Evolutionary conservation across 2,797 vertebrate species (phyloP), one percentile per base, ranked within the genome.

Genomic region (Pempheris klunzingeri): DNA sequence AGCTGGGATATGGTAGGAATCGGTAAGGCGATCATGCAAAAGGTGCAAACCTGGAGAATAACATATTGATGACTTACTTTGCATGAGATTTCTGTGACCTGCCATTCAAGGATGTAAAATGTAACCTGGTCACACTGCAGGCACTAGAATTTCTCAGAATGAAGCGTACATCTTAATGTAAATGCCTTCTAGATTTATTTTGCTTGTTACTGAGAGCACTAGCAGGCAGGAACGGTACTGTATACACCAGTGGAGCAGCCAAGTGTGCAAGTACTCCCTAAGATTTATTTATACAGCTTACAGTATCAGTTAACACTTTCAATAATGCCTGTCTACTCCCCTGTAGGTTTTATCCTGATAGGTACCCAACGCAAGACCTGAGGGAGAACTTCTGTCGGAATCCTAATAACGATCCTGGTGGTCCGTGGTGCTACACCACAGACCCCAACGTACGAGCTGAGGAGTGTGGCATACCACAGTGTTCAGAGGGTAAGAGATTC

Each of bases 391-490:
- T 97, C 93, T 99, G 98, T 81, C 95, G 98, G 80, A 99, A 99
- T 92, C 98, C 98, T 62, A 96, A 96, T 91, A 97, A 97, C 81
- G 97, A 98, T 87, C 96, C 96, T 52, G 96, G 96, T 83, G 98
- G 98, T 63, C 98, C 98, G 0, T 99, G 98, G 98, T 99, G 98
- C 83, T 99, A 98, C 91, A 99, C 98, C 80, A 98, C 95, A 55
- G 96, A 96, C 47, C 97, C 97, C 15, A 95, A 96, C 69, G 95
- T 85, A 0, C 96, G 98, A 38, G 94, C 97, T 7, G 96, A 99
- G 91, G 96, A 96, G 87, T 99, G 98, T 66, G 95, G 96, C 84
- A 92, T 99, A 81, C 97, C 97, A 3, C 96, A 96, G 59, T 99
- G 98, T 85, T 97, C 97, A 52, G 95, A 98, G 93, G 97, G 98